A percentile compares a stretch with the other conserved stretches of the same genome.
phyloP scores from a whole-genome alignment of 30 jellyfish, hydroid and myxozoan species.

The Nemopilema nomurai region DNA sequence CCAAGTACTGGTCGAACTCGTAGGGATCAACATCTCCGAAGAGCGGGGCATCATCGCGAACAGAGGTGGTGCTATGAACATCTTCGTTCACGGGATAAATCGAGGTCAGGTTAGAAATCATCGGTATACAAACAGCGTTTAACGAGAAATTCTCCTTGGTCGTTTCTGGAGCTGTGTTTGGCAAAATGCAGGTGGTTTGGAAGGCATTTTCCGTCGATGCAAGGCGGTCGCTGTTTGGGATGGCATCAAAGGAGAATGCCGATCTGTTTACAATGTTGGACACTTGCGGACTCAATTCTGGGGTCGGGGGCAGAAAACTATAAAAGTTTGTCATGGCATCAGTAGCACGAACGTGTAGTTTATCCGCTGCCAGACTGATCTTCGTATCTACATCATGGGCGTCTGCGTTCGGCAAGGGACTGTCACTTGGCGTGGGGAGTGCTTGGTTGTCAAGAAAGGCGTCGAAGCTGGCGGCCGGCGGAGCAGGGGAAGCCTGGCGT shows the following conservation, averaged over 20 bases:
- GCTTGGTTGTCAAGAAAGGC: constrained; percentile 11
- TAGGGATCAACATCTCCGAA: constrained; percentile 56
- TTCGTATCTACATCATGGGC: constrained; percentile 41
- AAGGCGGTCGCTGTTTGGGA: constrained; percentile 9
- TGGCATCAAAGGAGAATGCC: constrained; percentile 29
- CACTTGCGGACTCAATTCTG: constrained; percentile 75
- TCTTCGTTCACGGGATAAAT: constrained; percentile 17
- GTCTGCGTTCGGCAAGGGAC: constrained; percentile 49
- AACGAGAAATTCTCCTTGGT: background rate
- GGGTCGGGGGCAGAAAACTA: constrained; percentile 74
- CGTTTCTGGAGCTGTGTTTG: background rate
- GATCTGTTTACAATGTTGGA: constrained; percentile 25
- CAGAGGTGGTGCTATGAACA: background rate
- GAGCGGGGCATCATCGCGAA: constrained; percentile 25
- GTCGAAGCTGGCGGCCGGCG: constrained; percentile 13
- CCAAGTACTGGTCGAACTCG: constrained; percentile 75
- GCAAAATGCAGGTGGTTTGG: constrained; percentile 22
- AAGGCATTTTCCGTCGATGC: constrained; percentile 11
- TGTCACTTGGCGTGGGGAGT: constrained; percentile 74
- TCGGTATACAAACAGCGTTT: too few relatives aligned
- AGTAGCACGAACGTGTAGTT: background rate
- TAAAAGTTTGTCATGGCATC: constrained; percentile 21
- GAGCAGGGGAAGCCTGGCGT: constrained; percentile 3
- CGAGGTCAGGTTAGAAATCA: constrained; percentile 32
- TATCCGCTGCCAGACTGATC: background rate